phyloP scores from a whole-genome alignment of 2,888 invertebrate species.

The Proisotoma minuta region DNA sequence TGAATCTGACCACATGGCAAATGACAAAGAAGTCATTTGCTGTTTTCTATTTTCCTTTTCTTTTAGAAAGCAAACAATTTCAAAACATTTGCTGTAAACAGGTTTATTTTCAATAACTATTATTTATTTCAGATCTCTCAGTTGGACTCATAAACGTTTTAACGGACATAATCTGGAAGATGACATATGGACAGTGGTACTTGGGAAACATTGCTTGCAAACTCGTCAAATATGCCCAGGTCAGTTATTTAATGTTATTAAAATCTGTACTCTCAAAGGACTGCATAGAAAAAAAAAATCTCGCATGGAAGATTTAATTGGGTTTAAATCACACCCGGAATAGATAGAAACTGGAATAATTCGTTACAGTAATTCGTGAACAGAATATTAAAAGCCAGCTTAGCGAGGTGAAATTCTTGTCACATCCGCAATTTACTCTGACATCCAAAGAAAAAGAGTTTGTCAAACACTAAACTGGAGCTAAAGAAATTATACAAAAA shows the following conservation, averaged over 20 bases:
- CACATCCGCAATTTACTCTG: neutral
- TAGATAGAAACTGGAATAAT: neutral
- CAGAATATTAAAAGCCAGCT: neutral
- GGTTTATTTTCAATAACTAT: too few relatives aligned
- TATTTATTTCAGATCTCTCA: conserved; percentile 71
- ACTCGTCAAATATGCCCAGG: conserved; percentile 75
- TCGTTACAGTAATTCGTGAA: neutral
- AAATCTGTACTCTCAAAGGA: neutral
- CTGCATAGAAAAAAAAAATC: neutral
- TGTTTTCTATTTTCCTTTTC: too few relatives aligned
- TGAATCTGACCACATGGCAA: too few relatives aligned
- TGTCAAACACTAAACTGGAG: too few relatives aligned
- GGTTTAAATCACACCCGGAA: neutral
- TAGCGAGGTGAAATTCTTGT: neutral
- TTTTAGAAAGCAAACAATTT: too few relatives aligned
- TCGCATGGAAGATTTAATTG: neutral
- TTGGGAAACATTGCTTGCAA: conserved; percentile 86
- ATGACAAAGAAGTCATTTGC: too few relatives aligned
- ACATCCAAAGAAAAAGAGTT: too few relatives aligned
- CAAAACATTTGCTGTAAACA: too few relatives aligned
- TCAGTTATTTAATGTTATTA: conserved; percentile 49
- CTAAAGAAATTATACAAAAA: too few relatives aligned
- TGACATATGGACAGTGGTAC: conserved; percentile 75
- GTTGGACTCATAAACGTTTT: conserved; percentile 83
- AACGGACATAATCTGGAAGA: conserved; percentile 83